Percentiles rank a stretch among this genome's conserved stretches.
Conservation (phyloP, 1,140 invertebrate species). For the Polyergus mexicanus region DNA sequence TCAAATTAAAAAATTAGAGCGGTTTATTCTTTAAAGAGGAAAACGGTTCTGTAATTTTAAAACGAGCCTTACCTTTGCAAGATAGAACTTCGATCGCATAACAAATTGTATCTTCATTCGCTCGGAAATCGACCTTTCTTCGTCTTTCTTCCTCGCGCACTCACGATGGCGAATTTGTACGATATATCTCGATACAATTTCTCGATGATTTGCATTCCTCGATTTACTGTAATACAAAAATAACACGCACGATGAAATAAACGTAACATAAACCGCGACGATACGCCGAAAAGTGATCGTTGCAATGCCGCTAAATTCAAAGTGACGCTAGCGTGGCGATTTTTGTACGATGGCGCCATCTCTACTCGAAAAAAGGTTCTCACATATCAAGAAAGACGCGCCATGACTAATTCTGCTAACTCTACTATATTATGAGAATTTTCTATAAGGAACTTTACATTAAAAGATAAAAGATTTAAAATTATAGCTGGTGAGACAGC, state of each 20-base stretch:
- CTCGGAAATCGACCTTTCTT: neutral
- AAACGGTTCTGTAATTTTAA: neutral
- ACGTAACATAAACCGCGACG: neutral
- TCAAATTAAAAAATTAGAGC: neutral
- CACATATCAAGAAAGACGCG: too few relatives aligned
- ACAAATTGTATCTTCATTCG: neutral
- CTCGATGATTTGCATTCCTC: too few relatives aligned
- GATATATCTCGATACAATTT: neutral
- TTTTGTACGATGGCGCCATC: neutral
- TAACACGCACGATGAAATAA: neutral
- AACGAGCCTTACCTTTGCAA: neutral
- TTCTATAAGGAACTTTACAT: neutral
- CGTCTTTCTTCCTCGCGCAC: neutral
- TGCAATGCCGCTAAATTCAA: neutral
- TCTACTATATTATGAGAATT: neutral
- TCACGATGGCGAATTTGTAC: neutral
- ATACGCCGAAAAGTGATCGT: neutral
- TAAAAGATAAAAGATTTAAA: neutral
- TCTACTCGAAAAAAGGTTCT: neutral
- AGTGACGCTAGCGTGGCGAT: neutral
- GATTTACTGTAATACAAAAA: neutral
- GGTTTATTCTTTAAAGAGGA: neutral
- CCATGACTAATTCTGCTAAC: neutral
- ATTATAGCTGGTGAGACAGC: conserved; percentile 89
- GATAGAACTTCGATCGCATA: neutral